Evolutionary conservation across 1,140 invertebrate species (phyloP).

Genomic region (Spodoptera litura): DNA sequence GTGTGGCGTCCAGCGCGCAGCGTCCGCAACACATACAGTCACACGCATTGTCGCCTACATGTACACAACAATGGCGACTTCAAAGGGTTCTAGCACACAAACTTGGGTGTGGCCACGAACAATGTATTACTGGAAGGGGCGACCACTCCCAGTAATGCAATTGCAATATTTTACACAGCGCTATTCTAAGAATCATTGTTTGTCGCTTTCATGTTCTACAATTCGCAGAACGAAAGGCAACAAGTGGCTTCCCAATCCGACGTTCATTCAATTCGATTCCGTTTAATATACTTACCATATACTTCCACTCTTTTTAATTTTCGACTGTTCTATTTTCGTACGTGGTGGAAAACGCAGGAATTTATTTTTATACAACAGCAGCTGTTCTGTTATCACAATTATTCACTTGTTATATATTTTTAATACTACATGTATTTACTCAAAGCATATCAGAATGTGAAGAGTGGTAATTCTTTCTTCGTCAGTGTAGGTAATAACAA

Average conservation of each 20-base stretch:
- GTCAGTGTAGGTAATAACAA: constrained; percentile 11
- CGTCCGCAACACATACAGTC: neutral
- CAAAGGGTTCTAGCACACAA: constrained; percentile 35
- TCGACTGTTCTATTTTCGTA: constrained; percentile 12
- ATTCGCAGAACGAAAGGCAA: constrained; percentile 22
- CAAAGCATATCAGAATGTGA: constrained; percentile 17
- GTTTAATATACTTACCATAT: constrained; percentile 5
- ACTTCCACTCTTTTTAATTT: neutral
- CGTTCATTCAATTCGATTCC: constrained; percentile 32
- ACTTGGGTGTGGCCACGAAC: constrained; percentile 24
- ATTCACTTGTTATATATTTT: constrained; percentile 23
- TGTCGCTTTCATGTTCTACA: constrained; percentile 12
- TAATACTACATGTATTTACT: constrained; percentile 21
- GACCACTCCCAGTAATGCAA: constrained; percentile 16
- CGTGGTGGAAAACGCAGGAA: neutral
- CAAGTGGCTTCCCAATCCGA: constrained; percentile 38
- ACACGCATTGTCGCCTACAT: constrained; percentile 2
- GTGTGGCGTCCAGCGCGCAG: constrained; percentile 17
- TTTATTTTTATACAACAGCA: constrained; percentile 6
- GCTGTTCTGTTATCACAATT: constrained; percentile 18
- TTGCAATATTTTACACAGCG: constrained; percentile 16
- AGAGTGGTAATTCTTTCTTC: constrained; percentile 42
- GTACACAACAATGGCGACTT: constrained; percentile 36
- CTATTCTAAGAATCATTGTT: constrained; percentile 16
- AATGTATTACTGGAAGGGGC: constrained; percentile 11